Conservation (phyloP, 2,113 vertebrate species). For the Gambusia affinis region DNA sequence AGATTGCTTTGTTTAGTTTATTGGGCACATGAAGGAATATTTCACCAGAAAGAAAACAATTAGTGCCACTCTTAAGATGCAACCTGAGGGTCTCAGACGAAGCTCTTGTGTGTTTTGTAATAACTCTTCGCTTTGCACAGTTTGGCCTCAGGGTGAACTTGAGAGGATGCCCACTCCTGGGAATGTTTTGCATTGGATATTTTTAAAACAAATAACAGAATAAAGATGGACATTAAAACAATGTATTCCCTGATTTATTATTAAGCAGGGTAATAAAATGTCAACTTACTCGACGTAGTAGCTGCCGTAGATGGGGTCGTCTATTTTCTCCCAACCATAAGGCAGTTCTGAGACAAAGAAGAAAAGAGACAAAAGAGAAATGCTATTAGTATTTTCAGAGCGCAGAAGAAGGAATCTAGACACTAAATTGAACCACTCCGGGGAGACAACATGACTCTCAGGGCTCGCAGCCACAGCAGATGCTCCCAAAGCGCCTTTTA, state of each 20-base stretch:
- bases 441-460: conserved; percentile 57
- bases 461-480: conserved; percentile 37
- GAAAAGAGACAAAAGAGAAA: conserved; percentile 55
- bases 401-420: conserved; percentile 40
- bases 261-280: conserved; percentile 22
- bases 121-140: no score
- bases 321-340: conserved; percentile 99
- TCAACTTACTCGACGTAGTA: conserved; percentile 99
- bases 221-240: not conserved
- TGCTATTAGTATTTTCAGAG: conserved; percentile 56
- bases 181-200: no score
- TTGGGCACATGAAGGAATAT: no score
- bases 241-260: conserved; percentile 34
- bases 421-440: conserved; percentile 51
- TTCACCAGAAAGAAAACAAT: no score
- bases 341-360: conserved; percentile 90
- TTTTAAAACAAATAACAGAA: no score
- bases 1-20: no score
- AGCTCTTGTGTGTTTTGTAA: no score
- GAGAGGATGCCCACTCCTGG: no score
- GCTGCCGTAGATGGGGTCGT: conserved; percentile 99
- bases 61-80: no score
- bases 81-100: no score
- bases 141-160: no score
- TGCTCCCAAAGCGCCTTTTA: conserved; percentile 51